These are phyloP conservation scores for Labrus mixtus DNA, from an alignment of 2,113 vertebrate genomes.

Conservation along the genomic window DNA sequence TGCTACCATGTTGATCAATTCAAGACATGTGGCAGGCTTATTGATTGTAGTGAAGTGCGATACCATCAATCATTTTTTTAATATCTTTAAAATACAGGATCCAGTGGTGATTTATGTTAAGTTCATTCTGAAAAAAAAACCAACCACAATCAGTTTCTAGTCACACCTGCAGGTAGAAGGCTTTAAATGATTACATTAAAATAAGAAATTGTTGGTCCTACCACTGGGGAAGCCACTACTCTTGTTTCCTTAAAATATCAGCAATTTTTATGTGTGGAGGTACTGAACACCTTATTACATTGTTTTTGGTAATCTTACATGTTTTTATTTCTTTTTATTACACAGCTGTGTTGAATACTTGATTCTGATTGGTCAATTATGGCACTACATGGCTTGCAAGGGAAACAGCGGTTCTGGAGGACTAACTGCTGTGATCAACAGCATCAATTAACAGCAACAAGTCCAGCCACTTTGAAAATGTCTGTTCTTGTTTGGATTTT, in stretches of 20 bases:
- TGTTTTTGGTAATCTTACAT: too few species aligned
- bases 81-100: slow-evolving; percentile 26
- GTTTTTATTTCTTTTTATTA: too few species aligned
- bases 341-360: too few species aligned
- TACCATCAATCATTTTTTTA: slow-evolving; percentile 32
- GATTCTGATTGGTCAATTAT: too few species aligned
- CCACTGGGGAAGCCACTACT: not conserved
- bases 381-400: too few species aligned
- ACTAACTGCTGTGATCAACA: too few species aligned
- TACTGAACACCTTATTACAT: too few species aligned
- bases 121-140: not conserved
- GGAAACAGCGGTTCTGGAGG: too few species aligned
- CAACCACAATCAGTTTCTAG: not conserved
- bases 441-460: too few species aligned
- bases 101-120: slow-evolving; percentile 2
- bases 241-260: not conserved
- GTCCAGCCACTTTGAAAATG: too few species aligned
- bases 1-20: slow-evolving; percentile 46
- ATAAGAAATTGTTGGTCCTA: not conserved
- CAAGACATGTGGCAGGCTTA: slow-evolving; percentile 27
- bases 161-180: not conserved
- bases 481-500: too few species aligned
- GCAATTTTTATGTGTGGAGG: too few species aligned
- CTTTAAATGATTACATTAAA: slow-evolving; percentile 12
- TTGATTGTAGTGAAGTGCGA: slow-evolving; percentile 36